phyloP scores from a whole-genome alignment of 37 sponge, comb jelly and placozoan genomes.

The Beroe forskalii region DNA sequence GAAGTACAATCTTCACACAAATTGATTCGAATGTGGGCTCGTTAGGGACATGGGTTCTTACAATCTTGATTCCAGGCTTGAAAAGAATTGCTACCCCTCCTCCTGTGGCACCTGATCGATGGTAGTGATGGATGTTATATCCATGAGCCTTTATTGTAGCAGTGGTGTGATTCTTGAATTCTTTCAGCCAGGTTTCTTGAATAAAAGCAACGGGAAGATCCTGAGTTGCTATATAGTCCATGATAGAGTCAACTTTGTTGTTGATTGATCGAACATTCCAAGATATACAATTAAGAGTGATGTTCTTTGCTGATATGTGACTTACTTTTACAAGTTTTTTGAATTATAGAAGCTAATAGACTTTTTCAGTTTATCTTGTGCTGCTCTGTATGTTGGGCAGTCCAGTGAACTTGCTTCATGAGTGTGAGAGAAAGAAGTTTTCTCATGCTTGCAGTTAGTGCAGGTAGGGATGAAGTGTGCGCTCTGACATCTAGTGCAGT shows the following conservation, averaged over 20 bases:
- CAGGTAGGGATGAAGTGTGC: not conserved
- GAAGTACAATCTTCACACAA: not conserved
- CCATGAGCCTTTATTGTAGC: not conserved
- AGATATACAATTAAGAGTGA: not conserved
- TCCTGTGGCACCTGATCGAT: not conserved
- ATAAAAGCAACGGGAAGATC: not conserved
- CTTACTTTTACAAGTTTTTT: not conserved
- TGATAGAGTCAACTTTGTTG: not conserved
- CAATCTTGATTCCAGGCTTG: not conserved
- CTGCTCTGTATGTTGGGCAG: not conserved
- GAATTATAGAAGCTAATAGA: not conserved
- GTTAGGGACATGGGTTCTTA: not conserved
- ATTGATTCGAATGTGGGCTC: not conserved
- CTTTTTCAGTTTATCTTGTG: not conserved
- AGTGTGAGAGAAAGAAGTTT: not conserved
- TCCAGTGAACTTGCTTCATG: not conserved
- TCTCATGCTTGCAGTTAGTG: not conserved
- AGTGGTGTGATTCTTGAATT: not conserved
- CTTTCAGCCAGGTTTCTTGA: not conserved
- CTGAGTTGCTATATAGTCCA: not conserved
- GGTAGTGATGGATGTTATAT: not conserved
- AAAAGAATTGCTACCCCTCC: not conserved
- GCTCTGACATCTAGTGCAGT: not conserved
- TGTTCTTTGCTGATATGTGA: not conserved
- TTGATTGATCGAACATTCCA: conserved; percentile 19